These are phyloP conservation scores for Thymelicus sylvestris DNA, from an alignment of 2,888 invertebrate species.

Conservation along the genomic window DNA sequence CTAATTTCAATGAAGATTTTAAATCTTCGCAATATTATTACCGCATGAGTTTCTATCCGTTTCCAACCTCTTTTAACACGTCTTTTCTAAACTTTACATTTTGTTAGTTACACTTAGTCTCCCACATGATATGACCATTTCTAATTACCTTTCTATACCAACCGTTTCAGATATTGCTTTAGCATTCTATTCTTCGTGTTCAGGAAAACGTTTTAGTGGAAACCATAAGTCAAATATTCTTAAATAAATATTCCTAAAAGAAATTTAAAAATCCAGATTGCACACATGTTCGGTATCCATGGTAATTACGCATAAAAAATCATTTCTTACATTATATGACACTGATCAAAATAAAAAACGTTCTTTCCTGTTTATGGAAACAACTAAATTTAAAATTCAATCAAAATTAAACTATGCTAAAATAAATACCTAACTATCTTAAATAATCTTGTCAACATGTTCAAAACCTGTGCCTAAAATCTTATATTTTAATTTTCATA, in stretches of 20 bases:
- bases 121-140: constrained; percentile 81
- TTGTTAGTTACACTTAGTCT: constrained; percentile 70
- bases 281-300: constrained; percentile 61
- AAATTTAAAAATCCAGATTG: constrained; percentile 64
- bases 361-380: constrained; percentile 60
- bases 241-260: constrained; percentile 52
- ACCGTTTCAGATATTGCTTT: constrained; percentile 73
- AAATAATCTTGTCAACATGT: constrained; percentile 83
- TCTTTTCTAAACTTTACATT: constrained; percentile 68
- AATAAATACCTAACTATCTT: constrained; percentile 85
- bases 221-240: constrained; percentile 23
- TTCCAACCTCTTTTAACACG: constrained; percentile 72
- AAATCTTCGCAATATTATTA: constrained; percentile 73
- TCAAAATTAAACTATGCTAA: constrained; percentile 80
- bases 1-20: constrained; percentile 76
- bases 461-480: constrained; percentile 81
- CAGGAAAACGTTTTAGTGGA: constrained; percentile 51
- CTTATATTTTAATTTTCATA: constrained; percentile 78
- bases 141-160: constrained; percentile 62
- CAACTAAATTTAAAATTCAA: constrained; percentile 67
- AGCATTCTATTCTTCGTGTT: constrained; percentile 53
- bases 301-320: constrained; percentile 55
- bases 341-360: constrained; percentile 66
- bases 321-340: constrained; percentile 70
- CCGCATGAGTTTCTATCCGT: constrained; percentile 70